Conservation (phyloP, 2,797 vertebrate species). For the Acomys russatus region DNA sequence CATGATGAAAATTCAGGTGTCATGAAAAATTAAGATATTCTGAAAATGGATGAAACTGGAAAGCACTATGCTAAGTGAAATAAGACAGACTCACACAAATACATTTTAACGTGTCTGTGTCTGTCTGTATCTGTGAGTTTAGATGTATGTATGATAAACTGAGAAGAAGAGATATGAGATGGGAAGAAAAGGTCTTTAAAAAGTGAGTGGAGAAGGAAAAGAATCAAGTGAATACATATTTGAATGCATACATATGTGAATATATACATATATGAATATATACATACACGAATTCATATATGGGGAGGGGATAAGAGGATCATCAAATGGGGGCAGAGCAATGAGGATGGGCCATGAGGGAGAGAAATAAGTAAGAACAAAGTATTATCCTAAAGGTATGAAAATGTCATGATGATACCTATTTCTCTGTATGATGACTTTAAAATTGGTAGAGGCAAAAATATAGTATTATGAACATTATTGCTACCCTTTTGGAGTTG, state of each 20-base stretch:
- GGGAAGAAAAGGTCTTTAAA: background rate
- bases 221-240: background rate
- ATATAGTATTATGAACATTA: slow-evolving; percentile 12
- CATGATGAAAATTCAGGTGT: background rate
- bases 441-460: background rate
- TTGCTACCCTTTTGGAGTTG: slow-evolving; percentile 6
- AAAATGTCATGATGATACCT: background rate
- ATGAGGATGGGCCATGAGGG: background rate
- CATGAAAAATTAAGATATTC: background rate
- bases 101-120: background rate
- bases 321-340: background rate
- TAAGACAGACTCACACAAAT: background rate
- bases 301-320: background rate
- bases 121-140: background rate
- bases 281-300: too few species aligned
- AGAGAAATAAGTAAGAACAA: background rate
- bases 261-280: too few species aligned
- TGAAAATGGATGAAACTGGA: background rate
- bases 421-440: background rate
- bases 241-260: too few species aligned
- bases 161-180: background rate
- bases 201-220: background rate
- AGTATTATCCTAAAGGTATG: background rate
- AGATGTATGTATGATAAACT: background rate
- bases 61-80: background rate